These are phyloP conservation scores for Atta colombica DNA, from an alignment of 1,140 invertebrate species.

Conservation along the genomic window DNA sequence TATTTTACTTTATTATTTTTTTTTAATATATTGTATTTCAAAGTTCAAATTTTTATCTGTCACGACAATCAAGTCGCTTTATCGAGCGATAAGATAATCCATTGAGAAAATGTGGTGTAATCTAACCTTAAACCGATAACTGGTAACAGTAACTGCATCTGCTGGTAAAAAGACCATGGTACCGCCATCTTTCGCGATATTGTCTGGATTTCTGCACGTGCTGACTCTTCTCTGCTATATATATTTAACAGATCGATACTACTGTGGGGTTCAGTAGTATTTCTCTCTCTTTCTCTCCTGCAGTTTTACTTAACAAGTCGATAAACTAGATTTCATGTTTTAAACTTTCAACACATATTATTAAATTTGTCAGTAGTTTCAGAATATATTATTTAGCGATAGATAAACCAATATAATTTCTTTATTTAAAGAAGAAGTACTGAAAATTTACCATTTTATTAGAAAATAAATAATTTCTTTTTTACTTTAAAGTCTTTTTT, in stretches of 20 bases:
- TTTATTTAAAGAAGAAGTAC: not conserved
- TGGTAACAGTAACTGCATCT: conserved; percentile 25
- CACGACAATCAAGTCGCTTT: not conserved
- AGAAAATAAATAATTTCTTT: not conserved
- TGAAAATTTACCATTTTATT: not conserved
- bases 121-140: conserved; percentile 4
- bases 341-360: not conserved
- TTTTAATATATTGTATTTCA: not conserved
- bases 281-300: not conserved
- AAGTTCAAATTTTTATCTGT: not conserved
- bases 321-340: conserved; percentile 42
- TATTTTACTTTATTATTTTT: not conserved
- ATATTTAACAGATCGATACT: conserved; percentile 42
- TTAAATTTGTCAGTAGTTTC: not conserved
- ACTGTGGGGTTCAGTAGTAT: not conserved
- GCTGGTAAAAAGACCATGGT: conserved; percentile 36
- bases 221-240: conserved; percentile 12
- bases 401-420: not conserved
- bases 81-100: conserved; percentile 13
- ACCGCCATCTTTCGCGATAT: conserved; percentile 39
- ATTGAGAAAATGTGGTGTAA: not conserved
- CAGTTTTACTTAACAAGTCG: conserved; percentile 27
- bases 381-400: not conserved
- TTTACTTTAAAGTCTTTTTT: not conserved
- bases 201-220: conserved; percentile 24